Conservation (phyloP, 1,140 invertebrate genomes). For the Lasioglossum baleicum region DNA sequence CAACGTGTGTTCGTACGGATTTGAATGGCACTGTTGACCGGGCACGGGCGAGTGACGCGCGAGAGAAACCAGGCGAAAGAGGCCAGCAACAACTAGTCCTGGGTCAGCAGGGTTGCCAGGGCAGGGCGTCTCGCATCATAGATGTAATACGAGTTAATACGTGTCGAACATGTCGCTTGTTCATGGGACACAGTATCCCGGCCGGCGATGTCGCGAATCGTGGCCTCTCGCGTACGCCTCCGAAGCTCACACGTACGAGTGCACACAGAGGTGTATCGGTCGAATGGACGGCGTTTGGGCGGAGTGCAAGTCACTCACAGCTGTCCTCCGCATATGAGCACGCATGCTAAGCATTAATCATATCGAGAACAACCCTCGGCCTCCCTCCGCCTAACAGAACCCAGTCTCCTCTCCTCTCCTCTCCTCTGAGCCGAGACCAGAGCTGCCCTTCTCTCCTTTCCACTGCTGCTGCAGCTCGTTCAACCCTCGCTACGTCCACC, state of each 20-base stretch:
- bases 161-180: slow-evolving; percentile 58
- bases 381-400: slow-evolving; percentile 8
- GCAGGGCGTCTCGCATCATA: slow-evolving; percentile 24
- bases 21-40: too few species aligned
- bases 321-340: slow-evolving; percentile 64
- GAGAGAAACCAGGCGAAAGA: too few species aligned
- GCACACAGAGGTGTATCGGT: slow-evolving; percentile 22
- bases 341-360: slow-evolving; percentile 69
- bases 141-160: slow-evolving; percentile 58
- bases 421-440: not conserved
- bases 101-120: not conserved
- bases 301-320: slow-evolving; percentile 68
- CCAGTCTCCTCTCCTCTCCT: not conserved
- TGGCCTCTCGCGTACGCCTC: slow-evolving; percentile 15
- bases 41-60: too few species aligned
- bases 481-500: slow-evolving; percentile 31
- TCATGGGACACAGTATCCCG: slow-evolving; percentile 36
- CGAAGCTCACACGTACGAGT: slow-evolving; percentile 5
- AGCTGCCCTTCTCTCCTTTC: slow-evolving; percentile 6
- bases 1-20: too few species aligned
- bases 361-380: slow-evolving; percentile 65
- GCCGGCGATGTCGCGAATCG: slow-evolving; percentile 7
- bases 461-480: slow-evolving; percentile 32
- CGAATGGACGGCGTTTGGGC: slow-evolving; percentile 52
- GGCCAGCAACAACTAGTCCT: not conserved